Conservation (phyloP, 2,113 vertebrate genomes). For the Myotis yumanensis region DNA sequence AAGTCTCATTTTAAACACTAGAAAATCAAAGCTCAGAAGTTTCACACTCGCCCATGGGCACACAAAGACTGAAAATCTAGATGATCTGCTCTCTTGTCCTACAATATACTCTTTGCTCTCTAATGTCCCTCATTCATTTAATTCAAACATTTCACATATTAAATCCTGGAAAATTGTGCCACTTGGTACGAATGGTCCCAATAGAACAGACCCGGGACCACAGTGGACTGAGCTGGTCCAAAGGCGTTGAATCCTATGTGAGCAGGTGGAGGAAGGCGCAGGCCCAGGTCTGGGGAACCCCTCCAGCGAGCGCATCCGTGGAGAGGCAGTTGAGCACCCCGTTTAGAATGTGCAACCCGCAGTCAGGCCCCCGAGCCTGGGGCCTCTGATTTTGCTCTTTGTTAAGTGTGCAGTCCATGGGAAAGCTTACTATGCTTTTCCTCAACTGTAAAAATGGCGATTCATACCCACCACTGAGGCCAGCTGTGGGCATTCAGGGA, state of each 20-base stretch:
- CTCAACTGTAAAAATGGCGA: background rate
- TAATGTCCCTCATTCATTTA: background rate
- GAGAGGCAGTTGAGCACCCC: background rate
- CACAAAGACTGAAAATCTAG: background rate
- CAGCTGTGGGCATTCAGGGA: fast-evolving
- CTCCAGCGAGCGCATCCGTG: fast-evolving
- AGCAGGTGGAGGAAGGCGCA: background rate
- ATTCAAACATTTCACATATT: background rate
- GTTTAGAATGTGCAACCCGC: fast-evolving
- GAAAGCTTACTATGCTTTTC: background rate
- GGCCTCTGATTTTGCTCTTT: background rate
- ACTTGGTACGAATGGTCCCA: background rate
- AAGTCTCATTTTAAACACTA: background rate
- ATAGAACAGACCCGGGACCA: background rate
- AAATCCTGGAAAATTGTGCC: background rate
- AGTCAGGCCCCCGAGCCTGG: fast-evolving
- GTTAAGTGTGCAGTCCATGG: too few species aligned
- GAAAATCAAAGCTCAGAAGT: background rate
- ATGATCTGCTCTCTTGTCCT: background rate
- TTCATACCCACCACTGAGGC: background rate
- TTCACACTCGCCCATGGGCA: background rate
- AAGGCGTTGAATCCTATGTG: fast-evolving
- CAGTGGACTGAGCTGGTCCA: background rate
- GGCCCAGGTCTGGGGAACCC: background rate
- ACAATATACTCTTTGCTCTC: too few species aligned